A percentile compares a stretch with the other conserved stretches of the same genome.
phyloP scores from a whole-genome alignment of 1,140 invertebrate species.

The Lepidostoma basale region DNA sequence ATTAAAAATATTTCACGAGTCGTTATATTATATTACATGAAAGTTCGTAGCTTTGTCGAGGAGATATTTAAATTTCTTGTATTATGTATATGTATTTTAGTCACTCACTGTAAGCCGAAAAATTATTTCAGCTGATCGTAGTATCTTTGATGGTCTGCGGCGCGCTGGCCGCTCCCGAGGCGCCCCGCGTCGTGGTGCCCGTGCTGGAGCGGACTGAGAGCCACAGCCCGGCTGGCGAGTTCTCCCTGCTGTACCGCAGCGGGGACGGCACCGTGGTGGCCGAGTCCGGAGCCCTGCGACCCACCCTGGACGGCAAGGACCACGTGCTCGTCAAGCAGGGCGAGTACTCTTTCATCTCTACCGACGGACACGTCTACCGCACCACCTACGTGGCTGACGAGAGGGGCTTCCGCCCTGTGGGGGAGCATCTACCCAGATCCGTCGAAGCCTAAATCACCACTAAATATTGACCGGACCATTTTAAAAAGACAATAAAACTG shows the following conservation, averaged over 20 bases:
- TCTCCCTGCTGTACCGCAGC: constrained; percentile 43
- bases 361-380: constrained; percentile 30
- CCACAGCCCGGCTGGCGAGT: constrained; percentile 46
- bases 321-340: constrained; percentile 37
- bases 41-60: no score
- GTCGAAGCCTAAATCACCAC: constrained; percentile 21
- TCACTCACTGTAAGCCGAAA: no score
- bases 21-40: no score
- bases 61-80: no score
- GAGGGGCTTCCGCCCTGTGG: constrained; percentile 34
- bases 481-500: neutral
- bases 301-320: constrained; percentile 35
- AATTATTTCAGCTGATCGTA: constrained; percentile 25
- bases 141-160: constrained; percentile 23
- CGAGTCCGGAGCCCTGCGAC: constrained; percentile 40
- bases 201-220: constrained; percentile 43
- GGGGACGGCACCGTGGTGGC: constrained; percentile 40
- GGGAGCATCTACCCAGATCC: constrained; percentile 49
- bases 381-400: constrained; percentile 35
- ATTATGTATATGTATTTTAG: no score
- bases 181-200: constrained; percentile 26
- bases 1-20: no score
- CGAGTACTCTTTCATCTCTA: constrained; percentile 25
- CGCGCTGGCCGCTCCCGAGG: constrained; percentile 29
- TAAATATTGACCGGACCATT: no score